These are phyloP conservation scores for Chiroxiphia lanceolata DNA, from an alignment of 2,797 vertebrate species.

Conservation along the genomic window DNA sequence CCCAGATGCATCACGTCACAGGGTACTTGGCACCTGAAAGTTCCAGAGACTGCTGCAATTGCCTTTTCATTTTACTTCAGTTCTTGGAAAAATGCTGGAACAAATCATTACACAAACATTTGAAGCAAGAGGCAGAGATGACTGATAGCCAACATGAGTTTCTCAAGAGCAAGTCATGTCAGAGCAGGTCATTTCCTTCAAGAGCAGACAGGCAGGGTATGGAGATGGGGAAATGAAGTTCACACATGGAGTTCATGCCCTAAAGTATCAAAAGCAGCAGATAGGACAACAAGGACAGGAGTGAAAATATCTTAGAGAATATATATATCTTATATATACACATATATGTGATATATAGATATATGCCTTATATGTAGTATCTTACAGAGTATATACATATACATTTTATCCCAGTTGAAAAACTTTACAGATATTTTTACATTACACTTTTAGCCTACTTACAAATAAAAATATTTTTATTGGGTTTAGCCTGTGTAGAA, in stretches of 20 bases:
- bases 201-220: not conserved
- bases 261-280: not conserved
- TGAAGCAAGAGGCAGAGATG: not conserved
- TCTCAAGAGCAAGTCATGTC: not conserved
- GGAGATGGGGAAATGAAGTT: not conserved
- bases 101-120: not conserved
- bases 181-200: not conserved
- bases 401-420: not conserved
- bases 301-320: not conserved
- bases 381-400: not conserved
- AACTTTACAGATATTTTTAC: not conserved
- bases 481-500: not conserved
- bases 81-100: conserved; percentile 38
- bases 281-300: not conserved
- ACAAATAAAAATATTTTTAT: not conserved
- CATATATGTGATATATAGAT: not conserved
- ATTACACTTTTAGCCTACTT: not conserved
- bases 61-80: not conserved
- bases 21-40: not conserved
- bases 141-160: not conserved
- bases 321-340: not conserved
- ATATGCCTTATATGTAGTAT: not conserved
- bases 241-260: not conserved
- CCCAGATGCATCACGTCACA: not conserved
- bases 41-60: not conserved